Conservation (phyloP, 2,797 vertebrate species). For the Bradypodion pumilum region DNA sequence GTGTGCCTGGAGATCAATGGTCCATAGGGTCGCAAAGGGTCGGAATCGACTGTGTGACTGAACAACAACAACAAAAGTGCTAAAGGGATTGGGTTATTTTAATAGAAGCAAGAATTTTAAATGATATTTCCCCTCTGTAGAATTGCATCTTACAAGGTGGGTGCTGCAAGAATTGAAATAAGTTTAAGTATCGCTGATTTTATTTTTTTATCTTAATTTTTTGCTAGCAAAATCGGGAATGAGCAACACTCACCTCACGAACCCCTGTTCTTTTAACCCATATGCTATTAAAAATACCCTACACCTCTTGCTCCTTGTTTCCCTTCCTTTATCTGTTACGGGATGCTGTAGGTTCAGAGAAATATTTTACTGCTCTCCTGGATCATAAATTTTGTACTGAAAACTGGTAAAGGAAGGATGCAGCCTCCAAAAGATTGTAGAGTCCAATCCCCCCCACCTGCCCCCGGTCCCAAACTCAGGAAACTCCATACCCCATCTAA, state of each 20-base stretch:
- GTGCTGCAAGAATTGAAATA: conserved; percentile 19
- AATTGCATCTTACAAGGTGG: neutral
- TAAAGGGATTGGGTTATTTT: neutral
- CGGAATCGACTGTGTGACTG: too few species aligned
- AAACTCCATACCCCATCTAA: neutral
- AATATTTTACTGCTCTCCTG: neutral
- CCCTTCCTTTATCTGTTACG: neutral
- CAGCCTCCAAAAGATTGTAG: too few species aligned
- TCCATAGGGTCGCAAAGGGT: too few species aligned
- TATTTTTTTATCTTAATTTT: neutral
- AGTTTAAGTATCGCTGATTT: neutral
- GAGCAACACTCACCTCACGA: too few species aligned
- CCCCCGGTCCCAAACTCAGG: too few species aligned
- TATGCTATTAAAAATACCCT: neutral
- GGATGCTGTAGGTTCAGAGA: neutral
- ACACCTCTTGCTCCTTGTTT: neutral
- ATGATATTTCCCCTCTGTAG: neutral
- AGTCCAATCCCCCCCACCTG: too few species aligned
- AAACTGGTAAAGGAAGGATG: too few species aligned
- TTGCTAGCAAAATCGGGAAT: neutral
- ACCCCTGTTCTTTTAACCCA: neutral
- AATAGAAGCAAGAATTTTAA: neutral
- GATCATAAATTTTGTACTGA: neutral
- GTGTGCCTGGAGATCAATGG: too few species aligned
- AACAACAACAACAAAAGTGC: too few species aligned